Percentiles rank a stretch among this genome's conserved stretches.
These are phyloP conservation scores for Peribatodes rhomboidaria DNA, from an alignment of 2,888 invertebrate species.

Conservation along the genomic window DNA sequence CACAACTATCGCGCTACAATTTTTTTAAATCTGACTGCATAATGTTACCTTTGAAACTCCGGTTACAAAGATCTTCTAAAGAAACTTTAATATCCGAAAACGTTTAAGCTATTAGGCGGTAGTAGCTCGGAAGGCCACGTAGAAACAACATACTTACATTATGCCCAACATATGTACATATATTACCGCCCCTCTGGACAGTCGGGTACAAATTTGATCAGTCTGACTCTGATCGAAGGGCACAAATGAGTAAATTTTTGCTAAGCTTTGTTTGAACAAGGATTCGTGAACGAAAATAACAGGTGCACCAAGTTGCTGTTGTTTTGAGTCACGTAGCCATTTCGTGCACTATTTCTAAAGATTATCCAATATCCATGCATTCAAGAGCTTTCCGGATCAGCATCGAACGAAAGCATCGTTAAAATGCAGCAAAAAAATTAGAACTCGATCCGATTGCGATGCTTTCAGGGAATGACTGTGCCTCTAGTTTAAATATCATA, in stretches of 20 bases:
- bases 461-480: not conserved
- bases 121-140: no score
- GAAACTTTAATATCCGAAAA: no score
- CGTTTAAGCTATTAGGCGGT: no score
- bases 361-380: conserved; percentile 36
- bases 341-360: conserved; percentile 7
- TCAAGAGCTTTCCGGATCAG: conserved; percentile 23
- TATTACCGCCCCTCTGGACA: no score
- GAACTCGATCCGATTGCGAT: conserved; percentile 13
- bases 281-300: not conserved
- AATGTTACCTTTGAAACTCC: no score
- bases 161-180: no score
- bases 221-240: no score
- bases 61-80: no score
- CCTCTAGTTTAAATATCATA: not conserved
- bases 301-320: not conserved
- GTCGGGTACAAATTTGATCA: no score
- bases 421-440: conserved; percentile 24
- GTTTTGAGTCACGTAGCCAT: conserved; percentile 11
- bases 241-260: conserved; percentile 9
- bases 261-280: conserved; percentile 4
- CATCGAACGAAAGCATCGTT: conserved; percentile 33
- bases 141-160: no score
- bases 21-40: no score
- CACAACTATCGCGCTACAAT: no score